A percentile compares a stretch with the other conserved stretches of the same genome.
phyloP scores from a whole-genome alignment of 2,888 invertebrate genomes.

The Galerucella pusilla region DNA sequence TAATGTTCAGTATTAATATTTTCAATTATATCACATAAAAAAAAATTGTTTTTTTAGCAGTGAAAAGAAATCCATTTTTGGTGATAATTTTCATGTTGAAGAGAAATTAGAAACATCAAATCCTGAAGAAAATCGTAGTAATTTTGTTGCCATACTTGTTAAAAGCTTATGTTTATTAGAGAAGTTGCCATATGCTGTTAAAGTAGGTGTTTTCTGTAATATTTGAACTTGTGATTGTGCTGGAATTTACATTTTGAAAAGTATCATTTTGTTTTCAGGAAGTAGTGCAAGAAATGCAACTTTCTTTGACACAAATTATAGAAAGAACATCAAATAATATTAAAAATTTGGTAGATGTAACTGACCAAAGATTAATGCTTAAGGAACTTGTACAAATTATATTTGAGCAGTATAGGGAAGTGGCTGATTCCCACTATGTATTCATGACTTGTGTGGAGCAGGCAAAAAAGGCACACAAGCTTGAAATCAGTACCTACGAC shows the following conservation, averaged over 20 bases:
- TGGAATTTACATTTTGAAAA: conserved; percentile 23
- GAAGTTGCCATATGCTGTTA: conserved; percentile 86
- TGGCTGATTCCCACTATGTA: conserved; percentile 80
- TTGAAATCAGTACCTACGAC: conserved; percentile 72
- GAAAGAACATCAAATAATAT: conserved; percentile 83
- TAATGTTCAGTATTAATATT: not conserved
- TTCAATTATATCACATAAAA: not conserved
- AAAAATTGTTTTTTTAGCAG: conserved; percentile 45
- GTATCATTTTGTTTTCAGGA: conserved; percentile 66
- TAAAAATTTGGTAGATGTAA: conserved; percentile 68
- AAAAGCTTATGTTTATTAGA: conserved; percentile 87
- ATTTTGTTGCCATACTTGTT: conserved; percentile 82
- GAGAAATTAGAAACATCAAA: conserved; percentile 71
- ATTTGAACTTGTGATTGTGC: conserved; percentile 12
- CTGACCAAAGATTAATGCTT: conserved; percentile 55
- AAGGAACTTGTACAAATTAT: conserved; percentile 77
- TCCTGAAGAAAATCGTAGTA: conserved; percentile 72
- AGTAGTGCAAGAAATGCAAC: conserved; percentile 85
- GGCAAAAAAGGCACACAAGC: conserved; percentile 70
- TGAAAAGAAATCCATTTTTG: conserved; percentile 52
- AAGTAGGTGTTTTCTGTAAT: conserved; percentile 67
- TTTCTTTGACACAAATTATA: conserved; percentile 83
- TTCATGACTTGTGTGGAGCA: conserved; percentile 74
- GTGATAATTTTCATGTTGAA: conserved; percentile 65
- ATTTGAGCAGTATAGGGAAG: conserved; percentile 84